Conservation (phyloP, 2,113 vertebrate species). For the Brachionichthys hirsutus region DNA sequence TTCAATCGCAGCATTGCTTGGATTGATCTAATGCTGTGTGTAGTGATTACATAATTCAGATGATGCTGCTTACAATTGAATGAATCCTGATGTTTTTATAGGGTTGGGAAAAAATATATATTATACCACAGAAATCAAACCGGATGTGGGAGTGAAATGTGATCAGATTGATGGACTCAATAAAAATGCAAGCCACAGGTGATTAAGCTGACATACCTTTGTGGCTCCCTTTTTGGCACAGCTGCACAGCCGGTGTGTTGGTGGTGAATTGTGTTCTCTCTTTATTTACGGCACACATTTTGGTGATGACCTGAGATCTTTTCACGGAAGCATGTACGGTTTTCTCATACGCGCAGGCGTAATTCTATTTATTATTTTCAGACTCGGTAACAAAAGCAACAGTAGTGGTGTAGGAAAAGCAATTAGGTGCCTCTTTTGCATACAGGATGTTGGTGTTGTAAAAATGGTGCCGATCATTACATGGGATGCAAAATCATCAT, state of each 20-base stretch:
- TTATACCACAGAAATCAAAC: neutral
- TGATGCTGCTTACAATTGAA: constrained; percentile 63
- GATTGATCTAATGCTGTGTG: constrained; percentile 36
- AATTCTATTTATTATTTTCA: too few relatives aligned
- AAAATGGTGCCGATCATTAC: neutral
- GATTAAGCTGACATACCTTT: constrained; percentile 17
- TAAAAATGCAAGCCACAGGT: constrained; percentile 58
- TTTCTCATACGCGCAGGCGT: neutral
- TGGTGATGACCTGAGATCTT: neutral
- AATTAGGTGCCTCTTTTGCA: neutral
- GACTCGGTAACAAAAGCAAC: too few relatives aligned
- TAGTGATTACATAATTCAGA: constrained; percentile 65
- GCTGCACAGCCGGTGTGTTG: constrained; percentile 33
- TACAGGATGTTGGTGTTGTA: neutral
- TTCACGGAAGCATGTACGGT: neutral
- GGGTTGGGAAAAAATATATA: neutral
- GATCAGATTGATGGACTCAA: neutral
- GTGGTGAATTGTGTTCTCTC: constrained; percentile 31
- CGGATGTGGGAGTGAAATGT: neutral
- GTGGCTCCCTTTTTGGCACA: constrained; percentile 31
- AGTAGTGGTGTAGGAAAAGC: neutral
- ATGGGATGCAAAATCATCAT: neutral
- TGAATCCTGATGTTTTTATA: constrained; percentile 17
- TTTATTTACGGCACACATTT: constrained; percentile 16
- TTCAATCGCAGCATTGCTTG: constrained; percentile 24